A percentile compares a stretch with the other conserved stretches of the same genome.
phyloP scores from a whole-genome alignment of 2,797 vertebrate species.

The Sebastes elongatus region DNA sequence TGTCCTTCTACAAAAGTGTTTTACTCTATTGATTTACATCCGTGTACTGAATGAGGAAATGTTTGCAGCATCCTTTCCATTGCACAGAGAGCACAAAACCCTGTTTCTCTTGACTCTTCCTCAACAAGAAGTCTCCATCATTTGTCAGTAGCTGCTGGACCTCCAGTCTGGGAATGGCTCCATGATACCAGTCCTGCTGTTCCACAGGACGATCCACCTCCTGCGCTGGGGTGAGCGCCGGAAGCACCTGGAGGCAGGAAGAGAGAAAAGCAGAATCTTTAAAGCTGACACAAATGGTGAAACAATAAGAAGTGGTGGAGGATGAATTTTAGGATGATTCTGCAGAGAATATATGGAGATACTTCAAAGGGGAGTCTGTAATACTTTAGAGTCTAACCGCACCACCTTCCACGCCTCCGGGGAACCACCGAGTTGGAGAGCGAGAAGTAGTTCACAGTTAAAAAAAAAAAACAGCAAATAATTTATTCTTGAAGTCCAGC shows the following conservation, averaged over 20 bases:
- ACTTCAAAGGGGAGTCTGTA: slow-evolving; percentile 48
- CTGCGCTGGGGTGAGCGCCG: slow-evolving; percentile 70
- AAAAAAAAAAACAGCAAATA: slow-evolving; percentile 21
- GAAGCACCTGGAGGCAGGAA: slow-evolving; percentile 81
- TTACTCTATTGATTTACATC: slow-evolving; percentile 74
- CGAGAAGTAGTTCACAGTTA: slow-evolving; percentile 18
- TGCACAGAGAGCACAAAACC: slow-evolving; percentile 92
- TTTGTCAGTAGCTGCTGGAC: slow-evolving; percentile 88
- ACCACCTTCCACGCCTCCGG: slow-evolving; percentile 11
- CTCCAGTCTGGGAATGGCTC: slow-evolving; percentile 90
- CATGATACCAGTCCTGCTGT: slow-evolving; percentile 96
- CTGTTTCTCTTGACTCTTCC: slow-evolving; percentile 93
- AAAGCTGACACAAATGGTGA: slow-evolving; percentile 24
- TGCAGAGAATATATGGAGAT: slow-evolving; percentile 34
- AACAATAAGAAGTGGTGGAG: slow-evolving; percentile 10
- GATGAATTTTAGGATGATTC: slow-evolving; percentile 20
- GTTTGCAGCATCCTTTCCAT: slow-evolving; percentile 88
- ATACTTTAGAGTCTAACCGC: slow-evolving; percentile 37
- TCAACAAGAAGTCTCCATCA: slow-evolving; percentile 90
- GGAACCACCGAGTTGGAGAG: slow-evolving; percentile 25
- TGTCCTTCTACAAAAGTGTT: not conserved
- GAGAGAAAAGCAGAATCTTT: not conserved
- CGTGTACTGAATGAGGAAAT: slow-evolving; percentile 92
- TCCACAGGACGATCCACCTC: slow-evolving; percentile 89
- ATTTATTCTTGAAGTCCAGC: not conserved